A percentile compares a stretch with the other conserved stretches of the same genome.
Conservation (phyloP, 2,113 vertebrate genomes). For the Indri indri region DNA sequence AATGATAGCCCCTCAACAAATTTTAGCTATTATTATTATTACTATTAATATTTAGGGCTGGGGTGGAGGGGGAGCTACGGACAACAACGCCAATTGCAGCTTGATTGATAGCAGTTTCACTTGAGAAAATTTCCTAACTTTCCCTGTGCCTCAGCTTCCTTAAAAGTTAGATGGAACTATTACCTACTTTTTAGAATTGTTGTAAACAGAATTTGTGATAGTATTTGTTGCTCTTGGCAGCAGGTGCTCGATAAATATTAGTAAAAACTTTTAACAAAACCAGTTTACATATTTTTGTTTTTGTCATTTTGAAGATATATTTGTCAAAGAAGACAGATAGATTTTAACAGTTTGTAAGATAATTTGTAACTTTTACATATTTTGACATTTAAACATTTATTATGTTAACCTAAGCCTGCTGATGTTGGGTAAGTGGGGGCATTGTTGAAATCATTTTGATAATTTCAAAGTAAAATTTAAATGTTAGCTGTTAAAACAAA, state of each 20-base stretch:
- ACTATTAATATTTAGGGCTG: neutral
- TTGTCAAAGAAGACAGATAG: neutral
- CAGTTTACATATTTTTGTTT: neutral
- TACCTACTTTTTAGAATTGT: neutral
- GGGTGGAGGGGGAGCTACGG: neutral
- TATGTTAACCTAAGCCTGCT: neutral
- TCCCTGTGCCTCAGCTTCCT: neutral
- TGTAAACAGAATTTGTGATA: neutral
- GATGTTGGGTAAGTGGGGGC: neutral
- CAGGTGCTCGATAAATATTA: neutral
- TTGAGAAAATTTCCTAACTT: neutral
- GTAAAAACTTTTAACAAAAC: neutral
- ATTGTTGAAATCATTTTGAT: neutral
- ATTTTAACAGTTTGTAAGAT: neutral
- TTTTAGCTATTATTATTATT: neutral
- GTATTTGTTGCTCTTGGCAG: neutral
- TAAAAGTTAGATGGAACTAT: neutral
- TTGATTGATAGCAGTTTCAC: neutral
- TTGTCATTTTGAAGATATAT: neutral
- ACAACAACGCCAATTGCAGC: neutral
- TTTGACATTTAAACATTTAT: neutral
- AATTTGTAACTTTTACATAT: neutral
- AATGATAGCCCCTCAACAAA: neutral
- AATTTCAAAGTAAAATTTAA: neutral
- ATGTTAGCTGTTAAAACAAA: neutral